Evolutionary conservation across 2,113 vertebrate species (phyloP), one percentile per base, ranked within the genome.

Genomic region (Lagopus leucura): DNA sequence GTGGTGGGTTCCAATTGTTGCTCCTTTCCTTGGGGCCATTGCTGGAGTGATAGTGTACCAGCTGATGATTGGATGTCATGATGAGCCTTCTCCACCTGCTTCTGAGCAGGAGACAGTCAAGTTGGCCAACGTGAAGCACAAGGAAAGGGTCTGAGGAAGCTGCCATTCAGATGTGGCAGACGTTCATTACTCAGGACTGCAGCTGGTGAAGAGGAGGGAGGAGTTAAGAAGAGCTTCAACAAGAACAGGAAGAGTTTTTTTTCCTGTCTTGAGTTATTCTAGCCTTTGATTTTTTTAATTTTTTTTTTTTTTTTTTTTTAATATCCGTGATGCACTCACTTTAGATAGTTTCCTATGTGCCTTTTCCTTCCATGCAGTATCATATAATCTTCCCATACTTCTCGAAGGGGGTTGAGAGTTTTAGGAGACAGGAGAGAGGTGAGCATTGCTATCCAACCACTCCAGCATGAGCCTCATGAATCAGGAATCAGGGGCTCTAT

Each of bases 1-100:
- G 99, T 99, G 99, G 98, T 98, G 99, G 97, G 98, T 99, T 43
- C 99, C 99, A 9, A 28, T 99, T 2, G 95, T 98, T 22, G 98
- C 98, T 30, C 99, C 99, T 2, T 99, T 99, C 95, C 91, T 99
- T 3, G 99, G 99, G 27, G 95, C 99, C 67, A 63, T 99, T 24
- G 93, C 98, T 0, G 99, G 99, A 2, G 98, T 98, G 72, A 42
- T 98, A 1, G 97, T 99, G 84, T 99, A 99, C 95, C 99, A 99
- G 96, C 19, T 99, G 79, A 99, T 99, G 98, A 98, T 99, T 1
- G 99, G 99, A 19, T 99, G 98, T 86, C 99, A 99, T 0, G 86
- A 98, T 54, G 98, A 99, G 88, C 98, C 98, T 25, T 98, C 98
- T 57, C 96, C 73, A 2, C 97, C 98, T 18, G 98, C 98, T 65